Base-by-base conservation (phyloP, 2,888 invertebrate species). In the Drosophila cyrtoloma region DNA sequence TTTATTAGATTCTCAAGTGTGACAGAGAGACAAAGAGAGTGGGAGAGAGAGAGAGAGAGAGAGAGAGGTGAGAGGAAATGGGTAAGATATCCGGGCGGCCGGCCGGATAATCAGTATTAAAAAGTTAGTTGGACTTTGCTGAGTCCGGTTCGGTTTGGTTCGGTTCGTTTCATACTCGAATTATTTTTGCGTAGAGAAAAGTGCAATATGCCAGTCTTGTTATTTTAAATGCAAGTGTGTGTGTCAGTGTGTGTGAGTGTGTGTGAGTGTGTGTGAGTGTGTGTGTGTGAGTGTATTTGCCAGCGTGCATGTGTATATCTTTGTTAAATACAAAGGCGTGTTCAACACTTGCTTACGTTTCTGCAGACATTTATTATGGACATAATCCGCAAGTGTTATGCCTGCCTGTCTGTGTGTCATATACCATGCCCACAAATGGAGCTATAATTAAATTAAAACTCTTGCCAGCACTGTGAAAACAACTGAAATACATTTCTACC, bases 381-480 rank as follows among this genome's bases (percentile, higher is more conserved):
- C 85, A 85, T 86, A 86, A 87, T 89, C 83, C 81, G 55, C 69
- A 70, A 77, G 83, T 79, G 81, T 87, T 89, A 87, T 79, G 81
- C 72, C 64, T 73, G 71, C 63, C 73, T 62, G 60, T 3, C 30
- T 33, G 32, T 77, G 66, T 77, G 76, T 75, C 63, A 63, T 75
- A 68, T 62, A 53, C 53, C 50, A 42, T 77, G 69, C 68, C 87
- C 86, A 74, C 88, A 87, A 82, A 87, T 83, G 84, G 70, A 83
- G 81, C 82, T 88, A 82, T 87, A 87, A 87, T 87, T 87, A 89
- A 87, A 89, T 87, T 87, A 89, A 87, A 88, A 87, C 82, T 89
- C 85, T 81, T 71, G 52, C 84, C 75, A 50, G 47, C 55, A 42
- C 56, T 47, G 35, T 44, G 47, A 55, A 66, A 70, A 62, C 50